These are phyloP conservation scores for Callorhinus ursinus DNA, from an alignment of 2,113 vertebrate species.

Conservation along the genomic window DNA sequence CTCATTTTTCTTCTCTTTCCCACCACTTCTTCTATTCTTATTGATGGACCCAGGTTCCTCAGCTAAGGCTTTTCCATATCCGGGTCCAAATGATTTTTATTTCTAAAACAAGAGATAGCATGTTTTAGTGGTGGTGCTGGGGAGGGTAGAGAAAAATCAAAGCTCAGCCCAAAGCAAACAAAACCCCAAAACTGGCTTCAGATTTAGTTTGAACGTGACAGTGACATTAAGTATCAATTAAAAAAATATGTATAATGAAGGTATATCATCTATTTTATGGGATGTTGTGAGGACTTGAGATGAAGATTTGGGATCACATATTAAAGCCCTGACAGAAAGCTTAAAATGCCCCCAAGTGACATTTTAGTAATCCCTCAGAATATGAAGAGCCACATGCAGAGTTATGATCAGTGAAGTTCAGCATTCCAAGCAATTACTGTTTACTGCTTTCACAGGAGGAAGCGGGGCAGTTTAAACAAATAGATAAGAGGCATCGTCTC, in stretches of 20 bases:
- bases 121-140: neutral
- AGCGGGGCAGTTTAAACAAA: slow-evolving; percentile 20
- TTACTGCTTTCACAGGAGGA: neutral
- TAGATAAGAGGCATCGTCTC: neutral
- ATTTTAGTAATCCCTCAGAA: neutral
- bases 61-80: neutral
- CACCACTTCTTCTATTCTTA: neutral
- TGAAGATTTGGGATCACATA: neutral
- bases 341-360: neutral
- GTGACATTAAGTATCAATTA: neutral
- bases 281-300: neutral
- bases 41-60: neutral
- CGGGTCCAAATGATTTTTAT: neutral
- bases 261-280: neutral
- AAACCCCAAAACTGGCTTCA: neutral
- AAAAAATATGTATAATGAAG: neutral
- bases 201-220: neutral
- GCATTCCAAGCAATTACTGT: neutral
- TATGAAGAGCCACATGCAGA: neutral
- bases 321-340: slow-evolving; percentile 21
- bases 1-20: neutral
- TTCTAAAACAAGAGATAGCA: neutral
- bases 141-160: neutral
- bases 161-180: neutral
- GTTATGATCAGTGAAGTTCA: neutral